Percentiles rank a stretch among this genome's conserved stretches.
These are phyloP conservation scores for Pardosa pseudoannulata DNA, from an alignment of 2,888 invertebrate genomes.

Conservation along the genomic window DNA sequence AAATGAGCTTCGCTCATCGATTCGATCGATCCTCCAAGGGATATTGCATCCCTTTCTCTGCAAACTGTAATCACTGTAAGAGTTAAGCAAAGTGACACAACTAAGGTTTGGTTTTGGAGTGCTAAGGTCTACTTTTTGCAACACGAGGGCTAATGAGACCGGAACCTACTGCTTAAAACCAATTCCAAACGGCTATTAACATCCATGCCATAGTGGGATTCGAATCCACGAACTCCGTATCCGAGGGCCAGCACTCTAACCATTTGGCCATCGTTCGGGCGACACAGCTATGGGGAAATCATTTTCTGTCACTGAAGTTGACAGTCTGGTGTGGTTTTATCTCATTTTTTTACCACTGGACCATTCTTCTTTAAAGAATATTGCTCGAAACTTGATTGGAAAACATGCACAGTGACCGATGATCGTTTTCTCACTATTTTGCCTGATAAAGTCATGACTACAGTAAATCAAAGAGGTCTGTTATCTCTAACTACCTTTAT, in stretches of 20 bases:
- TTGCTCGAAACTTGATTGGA: not conserved
- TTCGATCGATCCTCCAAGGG: not conserved
- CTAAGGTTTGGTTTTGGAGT: too few species aligned
- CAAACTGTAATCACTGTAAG: too few species aligned
- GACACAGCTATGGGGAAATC: not conserved
- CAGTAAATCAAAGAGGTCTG: not conserved
- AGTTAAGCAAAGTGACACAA: too few species aligned
- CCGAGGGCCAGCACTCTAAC: not conserved
- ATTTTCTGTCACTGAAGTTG: not conserved
- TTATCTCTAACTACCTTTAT: not conserved
- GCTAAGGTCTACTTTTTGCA: too few species aligned
- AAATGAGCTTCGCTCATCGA: not conserved
- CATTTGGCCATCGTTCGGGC: not conserved
- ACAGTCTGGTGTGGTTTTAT: conserved; percentile 1
- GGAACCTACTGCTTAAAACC: not conserved
- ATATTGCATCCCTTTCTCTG: not conserved
- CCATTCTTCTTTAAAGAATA: not conserved
- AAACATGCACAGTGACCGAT: not conserved
- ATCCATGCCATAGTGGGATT: not conserved
- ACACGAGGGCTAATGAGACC: not conserved
- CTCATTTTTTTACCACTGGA: conserved; percentile 9
- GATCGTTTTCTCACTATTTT: not conserved
- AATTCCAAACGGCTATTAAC: not conserved
- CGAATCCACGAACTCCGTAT: not conserved
- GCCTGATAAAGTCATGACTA: not conserved